These are phyloP conservation scores for Aradophagus sp. DNA, from an alignment of 1,140 invertebrate species.

Conservation along the genomic window DNA sequence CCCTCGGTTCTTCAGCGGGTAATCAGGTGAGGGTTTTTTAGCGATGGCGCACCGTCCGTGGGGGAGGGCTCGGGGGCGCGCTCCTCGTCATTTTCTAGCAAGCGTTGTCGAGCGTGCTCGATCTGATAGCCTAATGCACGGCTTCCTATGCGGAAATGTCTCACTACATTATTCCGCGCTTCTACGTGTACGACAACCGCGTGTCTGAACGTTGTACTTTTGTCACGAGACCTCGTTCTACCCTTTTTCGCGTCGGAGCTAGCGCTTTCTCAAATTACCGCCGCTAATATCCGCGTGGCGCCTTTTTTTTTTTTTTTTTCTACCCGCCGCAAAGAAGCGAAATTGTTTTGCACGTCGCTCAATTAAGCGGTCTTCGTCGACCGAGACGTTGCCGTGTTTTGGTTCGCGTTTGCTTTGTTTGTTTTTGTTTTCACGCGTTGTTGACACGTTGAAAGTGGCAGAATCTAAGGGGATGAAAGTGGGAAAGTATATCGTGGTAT, in stretches of 20 bases:
- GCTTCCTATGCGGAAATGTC: conserved; percentile 75
- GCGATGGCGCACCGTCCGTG: no score
- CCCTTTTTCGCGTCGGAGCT: conserved; percentile 42
- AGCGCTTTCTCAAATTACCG: conserved; percentile 57
- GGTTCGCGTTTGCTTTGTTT: no score
- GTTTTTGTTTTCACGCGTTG: no score
- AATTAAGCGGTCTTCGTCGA: no score
- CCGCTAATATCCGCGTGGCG: conserved; percentile 39
- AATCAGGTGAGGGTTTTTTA: conserved; percentile 69
- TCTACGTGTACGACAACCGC: conserved; percentile 59
- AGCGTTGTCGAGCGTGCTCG: conserved; percentile 69
- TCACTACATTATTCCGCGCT: conserved; percentile 71
- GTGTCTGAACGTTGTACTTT: conserved; percentile 65
- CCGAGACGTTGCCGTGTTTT: conserved; percentile 39
- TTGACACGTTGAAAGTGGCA: no score
- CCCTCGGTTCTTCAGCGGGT: conserved; percentile 62
- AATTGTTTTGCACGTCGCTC: no score
- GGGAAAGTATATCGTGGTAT: no score
- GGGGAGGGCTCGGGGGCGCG: conserved; percentile 47
- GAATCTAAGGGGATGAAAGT: no score
- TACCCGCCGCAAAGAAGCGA: conserved; percentile 25
- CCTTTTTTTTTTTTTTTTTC: conserved; percentile 21
- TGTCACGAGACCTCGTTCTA: conserved; percentile 66
- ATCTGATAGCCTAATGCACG: conserved; percentile 76
- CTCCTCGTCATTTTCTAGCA: conserved; percentile 63